phyloP scores from a whole-genome alignment of 2,113 vertebrate genomes.

The Melanerpes aurifrons region DNA sequence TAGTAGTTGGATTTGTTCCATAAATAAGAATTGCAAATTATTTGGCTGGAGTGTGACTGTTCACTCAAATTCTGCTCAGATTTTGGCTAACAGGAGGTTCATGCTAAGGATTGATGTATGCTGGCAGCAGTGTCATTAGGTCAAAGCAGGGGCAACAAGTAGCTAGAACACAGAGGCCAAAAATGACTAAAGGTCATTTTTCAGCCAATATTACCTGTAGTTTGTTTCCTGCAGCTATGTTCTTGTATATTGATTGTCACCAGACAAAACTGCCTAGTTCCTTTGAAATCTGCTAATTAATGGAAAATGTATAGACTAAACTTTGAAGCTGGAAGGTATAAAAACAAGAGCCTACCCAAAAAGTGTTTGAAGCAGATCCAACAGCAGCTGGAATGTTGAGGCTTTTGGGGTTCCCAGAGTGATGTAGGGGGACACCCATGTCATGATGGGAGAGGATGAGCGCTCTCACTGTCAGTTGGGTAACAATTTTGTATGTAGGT shows the following conservation, averaged over 20 bases:
- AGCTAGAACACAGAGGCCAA: neutral
- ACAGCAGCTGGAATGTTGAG: neutral
- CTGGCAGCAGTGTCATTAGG: neutral
- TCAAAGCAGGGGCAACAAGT: accelerated
- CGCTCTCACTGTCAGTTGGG: accelerated
- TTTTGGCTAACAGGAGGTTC: neutral
- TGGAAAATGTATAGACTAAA: neutral
- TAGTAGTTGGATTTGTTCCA: neutral
- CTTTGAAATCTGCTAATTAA: neutral
- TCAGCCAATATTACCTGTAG: neutral
- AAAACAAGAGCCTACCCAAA: neutral
- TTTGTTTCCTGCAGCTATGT: neutral
- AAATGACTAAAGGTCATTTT: neutral
- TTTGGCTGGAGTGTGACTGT: neutral
- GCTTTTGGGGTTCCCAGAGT: neutral
- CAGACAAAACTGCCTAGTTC: neutral
- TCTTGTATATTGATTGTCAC: neutral
- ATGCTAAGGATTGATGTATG: neutral
- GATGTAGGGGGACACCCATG: neutral
- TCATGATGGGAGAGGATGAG: neutral
- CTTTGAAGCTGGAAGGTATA: neutral
- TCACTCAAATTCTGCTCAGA: neutral
- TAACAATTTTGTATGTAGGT: neutral
- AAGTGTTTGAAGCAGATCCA: neutral
- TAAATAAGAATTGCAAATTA: neutral